phyloP scores from a whole-genome alignment of 2,888 invertebrate genomes.

The Nasonia oneida region DNA sequence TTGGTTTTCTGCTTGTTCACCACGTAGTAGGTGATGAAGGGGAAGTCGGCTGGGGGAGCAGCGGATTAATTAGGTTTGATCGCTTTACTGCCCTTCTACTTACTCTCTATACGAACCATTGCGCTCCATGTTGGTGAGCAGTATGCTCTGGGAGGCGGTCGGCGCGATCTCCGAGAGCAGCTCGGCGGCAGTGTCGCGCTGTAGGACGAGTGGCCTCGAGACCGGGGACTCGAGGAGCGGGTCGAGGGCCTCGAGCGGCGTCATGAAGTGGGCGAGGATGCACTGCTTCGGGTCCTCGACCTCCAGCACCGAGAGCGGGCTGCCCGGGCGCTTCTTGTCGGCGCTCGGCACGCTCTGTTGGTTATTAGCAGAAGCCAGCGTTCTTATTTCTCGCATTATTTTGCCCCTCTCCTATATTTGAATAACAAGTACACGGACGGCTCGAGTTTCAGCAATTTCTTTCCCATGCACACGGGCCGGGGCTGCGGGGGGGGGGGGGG shows the following conservation, averaged over 20 bases:
- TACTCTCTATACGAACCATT: constrained; percentile 80
- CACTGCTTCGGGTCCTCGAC: constrained; percentile 94
- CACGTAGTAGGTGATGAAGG: constrained; percentile 94
- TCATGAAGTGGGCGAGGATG: constrained; percentile 93
- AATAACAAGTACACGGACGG: not conserved
- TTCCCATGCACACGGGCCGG: no score
- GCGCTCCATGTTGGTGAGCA: constrained; percentile 94
- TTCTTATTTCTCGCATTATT: constrained; percentile 17
- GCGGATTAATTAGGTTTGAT: constrained; percentile 65
- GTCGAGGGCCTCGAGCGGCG: constrained; percentile 91
- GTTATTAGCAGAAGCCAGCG: not conserved
- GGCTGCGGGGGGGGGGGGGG: no score
- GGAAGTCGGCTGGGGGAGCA: constrained; percentile 87
- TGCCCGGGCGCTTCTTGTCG: constrained; percentile 80
- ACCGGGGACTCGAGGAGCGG: constrained; percentile 92
- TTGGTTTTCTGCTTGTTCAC: constrained; percentile 93
- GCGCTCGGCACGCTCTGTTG: constrained; percentile 83
- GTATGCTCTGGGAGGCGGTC: constrained; percentile 85
- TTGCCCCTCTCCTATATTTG: not conserved
- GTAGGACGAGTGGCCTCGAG: constrained; percentile 88
- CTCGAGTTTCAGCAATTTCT: not conserved
- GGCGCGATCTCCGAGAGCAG: constrained; percentile 86
- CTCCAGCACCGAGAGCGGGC: constrained; percentile 88
- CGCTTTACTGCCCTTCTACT: no score
- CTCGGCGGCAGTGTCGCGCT: constrained; percentile 89